Evolutionary conservation across 2,888 invertebrate genomes (phyloP).

Genomic region (Drosophila longiperda): DNA sequence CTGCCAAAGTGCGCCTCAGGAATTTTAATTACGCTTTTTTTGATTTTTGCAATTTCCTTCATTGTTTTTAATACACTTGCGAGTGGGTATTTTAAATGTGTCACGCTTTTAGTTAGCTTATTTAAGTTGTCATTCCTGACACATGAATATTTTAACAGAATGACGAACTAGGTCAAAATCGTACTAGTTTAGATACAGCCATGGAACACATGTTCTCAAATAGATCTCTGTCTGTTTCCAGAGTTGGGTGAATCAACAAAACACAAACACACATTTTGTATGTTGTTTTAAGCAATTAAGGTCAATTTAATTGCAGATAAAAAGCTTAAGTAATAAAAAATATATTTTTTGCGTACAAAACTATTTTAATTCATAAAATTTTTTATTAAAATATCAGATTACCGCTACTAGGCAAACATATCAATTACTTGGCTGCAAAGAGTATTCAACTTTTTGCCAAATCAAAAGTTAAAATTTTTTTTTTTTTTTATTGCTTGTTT

Average conservation of each 20-base stretch:
- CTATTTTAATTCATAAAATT: not conserved
- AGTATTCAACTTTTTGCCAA: constrained; percentile 5
- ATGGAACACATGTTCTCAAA: no score
- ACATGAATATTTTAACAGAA: not conserved
- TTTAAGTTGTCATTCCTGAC: constrained; percentile 1
- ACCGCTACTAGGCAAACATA: not conserved
- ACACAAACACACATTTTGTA: not conserved
- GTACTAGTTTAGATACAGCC: not conserved
- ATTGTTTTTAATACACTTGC: constrained; percentile 31
- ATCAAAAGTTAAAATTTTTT: not conserved
- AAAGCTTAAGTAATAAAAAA: not conserved
- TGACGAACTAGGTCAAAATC: not conserved
- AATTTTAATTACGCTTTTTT: constrained; percentile 57
- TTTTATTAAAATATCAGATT: not conserved
- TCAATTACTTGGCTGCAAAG: not conserved
- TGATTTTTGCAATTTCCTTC: constrained; percentile 7
- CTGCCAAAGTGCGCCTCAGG: constrained; percentile 42
- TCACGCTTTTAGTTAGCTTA: not conserved
- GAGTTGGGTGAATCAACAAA: not conserved
- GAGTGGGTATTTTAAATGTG: constrained; percentile 3
- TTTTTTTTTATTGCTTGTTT: constrained; percentile 15
- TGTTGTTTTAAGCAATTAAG: not conserved
- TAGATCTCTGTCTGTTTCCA: not conserved
- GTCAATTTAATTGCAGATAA: not conserved
- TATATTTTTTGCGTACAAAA: not conserved